Percentiles rank a stretch among this genome's conserved stretches.
These are phyloP conservation scores for Accipiter virgatus DNA, from an alignment of 2,113 vertebrate genomes.

Conservation along the genomic window DNA sequence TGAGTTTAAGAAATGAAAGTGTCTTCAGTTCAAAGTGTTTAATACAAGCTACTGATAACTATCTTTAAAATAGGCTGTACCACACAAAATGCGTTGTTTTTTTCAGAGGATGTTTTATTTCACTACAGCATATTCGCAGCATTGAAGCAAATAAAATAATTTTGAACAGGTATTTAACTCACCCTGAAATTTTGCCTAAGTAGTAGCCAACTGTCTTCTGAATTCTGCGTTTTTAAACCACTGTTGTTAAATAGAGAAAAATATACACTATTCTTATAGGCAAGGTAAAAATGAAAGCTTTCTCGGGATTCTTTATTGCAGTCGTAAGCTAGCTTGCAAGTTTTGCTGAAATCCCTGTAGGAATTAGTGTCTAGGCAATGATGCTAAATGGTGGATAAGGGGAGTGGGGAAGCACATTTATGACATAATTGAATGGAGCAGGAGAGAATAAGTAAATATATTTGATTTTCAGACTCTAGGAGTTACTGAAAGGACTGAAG, in stretches of 20 bases:
- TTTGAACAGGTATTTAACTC: neutral
- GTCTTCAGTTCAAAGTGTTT: neutral
- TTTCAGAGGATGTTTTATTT: neutral
- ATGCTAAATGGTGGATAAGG: neutral
- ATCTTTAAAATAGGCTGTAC: neutral
- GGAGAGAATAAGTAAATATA: neutral
- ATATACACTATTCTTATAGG: fast-evolving
- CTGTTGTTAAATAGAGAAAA: neutral
- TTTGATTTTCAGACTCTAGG: neutral
- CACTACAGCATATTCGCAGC: neutral
- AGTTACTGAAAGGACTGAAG: neutral
- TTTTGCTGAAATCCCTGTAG: neutral
- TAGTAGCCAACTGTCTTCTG: neutral
- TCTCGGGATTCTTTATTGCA: neutral
- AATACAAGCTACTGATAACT: neutral
- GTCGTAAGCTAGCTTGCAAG: neutral
- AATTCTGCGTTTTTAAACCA: fast-evolving
- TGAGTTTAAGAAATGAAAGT: neutral
- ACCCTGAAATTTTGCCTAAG: fast-evolving
- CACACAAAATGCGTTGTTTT: neutral
- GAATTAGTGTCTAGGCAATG: neutral
- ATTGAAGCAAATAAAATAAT: neutral
- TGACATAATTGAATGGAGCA: neutral
- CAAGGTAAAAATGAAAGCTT: neutral
- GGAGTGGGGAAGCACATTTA: neutral